Evolutionary conservation across 1,140 invertebrate species (phyloP).

Genomic region (Eulimnadia texana): DNA sequence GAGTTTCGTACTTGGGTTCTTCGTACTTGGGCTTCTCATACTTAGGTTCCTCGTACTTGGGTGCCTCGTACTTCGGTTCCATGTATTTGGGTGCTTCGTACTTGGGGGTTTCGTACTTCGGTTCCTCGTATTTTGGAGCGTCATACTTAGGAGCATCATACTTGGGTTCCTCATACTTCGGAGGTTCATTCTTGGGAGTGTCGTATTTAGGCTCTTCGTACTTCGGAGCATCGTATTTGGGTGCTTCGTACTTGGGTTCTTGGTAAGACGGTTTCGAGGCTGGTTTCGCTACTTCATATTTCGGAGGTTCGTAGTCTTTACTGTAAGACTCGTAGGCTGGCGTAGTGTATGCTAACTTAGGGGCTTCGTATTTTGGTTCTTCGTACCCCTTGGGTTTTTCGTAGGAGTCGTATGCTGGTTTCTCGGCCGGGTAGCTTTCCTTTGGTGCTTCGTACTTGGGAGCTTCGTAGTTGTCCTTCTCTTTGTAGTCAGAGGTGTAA

Average conservation of each 20-base stretch:
- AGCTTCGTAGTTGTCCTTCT: not conserved
- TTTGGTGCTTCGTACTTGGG: not conserved
- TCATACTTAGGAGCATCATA: not conserved
- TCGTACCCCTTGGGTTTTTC: too few species aligned
- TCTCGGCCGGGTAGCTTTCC: not conserved
- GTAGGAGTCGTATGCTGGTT: too few species aligned
- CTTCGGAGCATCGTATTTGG: not conserved
- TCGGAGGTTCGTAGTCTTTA: not conserved
- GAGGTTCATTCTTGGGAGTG: not conserved
- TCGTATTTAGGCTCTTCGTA: not conserved
- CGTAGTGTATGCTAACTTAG: too few species aligned
- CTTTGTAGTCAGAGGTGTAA: not conserved
- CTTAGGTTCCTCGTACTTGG: not conserved
- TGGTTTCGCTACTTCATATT: not conserved
- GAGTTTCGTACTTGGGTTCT: conserved; percentile 1
- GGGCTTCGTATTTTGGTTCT: not conserved
- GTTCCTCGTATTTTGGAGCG: not conserved
- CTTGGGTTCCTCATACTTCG: not conserved
- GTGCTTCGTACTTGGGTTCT: not conserved
- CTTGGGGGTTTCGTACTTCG: not conserved
- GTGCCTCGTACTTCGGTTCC: not conserved
- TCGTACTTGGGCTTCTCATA: not conserved
- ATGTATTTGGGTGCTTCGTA: not conserved
- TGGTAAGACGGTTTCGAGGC: not conserved
- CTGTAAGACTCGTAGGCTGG: too few species aligned